Conservation (phyloP, 2,888 invertebrate genomes). For the Ochlodes sylvanus region DNA sequence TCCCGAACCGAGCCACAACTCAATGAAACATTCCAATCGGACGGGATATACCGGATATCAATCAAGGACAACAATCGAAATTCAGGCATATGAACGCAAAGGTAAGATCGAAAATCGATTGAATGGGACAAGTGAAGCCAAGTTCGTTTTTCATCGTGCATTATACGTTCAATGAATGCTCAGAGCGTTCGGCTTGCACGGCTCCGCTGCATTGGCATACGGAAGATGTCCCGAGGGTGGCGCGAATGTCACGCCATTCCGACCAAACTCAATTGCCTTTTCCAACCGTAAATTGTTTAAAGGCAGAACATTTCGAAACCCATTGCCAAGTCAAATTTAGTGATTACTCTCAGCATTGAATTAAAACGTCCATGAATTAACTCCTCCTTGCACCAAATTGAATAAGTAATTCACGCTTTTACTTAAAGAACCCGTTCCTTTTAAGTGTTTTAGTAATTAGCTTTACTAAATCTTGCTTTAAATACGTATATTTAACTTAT, state of each 20-base stretch:
- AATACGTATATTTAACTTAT: conserved; percentile 1
- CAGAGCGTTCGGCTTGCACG: conserved; percentile 19
- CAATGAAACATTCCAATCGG: conserved; percentile 34
- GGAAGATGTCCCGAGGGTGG: conserved; percentile 33
- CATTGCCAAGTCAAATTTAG: conserved; percentile 38
- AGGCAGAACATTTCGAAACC: conserved; percentile 36
- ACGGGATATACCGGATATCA: conserved; percentile 29
- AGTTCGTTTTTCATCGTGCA: conserved; percentile 31
- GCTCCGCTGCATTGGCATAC: conserved; percentile 28
- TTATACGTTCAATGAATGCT: conserved; percentile 36
- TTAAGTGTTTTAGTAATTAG: conserved; percentile 37
- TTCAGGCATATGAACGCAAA: conserved; percentile 5
- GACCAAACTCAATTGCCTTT: conserved; percentile 24
- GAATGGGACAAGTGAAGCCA: conserved; percentile 1
- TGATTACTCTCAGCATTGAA: conserved; percentile 37
- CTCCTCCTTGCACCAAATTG: conserved; percentile 39
- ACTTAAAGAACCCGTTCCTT: conserved; percentile 37
- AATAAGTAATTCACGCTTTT: conserved; percentile 38
- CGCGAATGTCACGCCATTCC: conserved; percentile 23
- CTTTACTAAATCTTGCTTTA: conserved; percentile 25
- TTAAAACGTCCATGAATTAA: conserved; percentile 39
- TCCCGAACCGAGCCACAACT: conserved; percentile 34
- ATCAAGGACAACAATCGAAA: conserved; percentile 15
- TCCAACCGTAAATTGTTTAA: conserved; percentile 36
- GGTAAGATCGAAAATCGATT: conserved; percentile 29